These are phyloP conservation scores for Hetaerina americana DNA, from an alignment of 1,140 invertebrate species.

Conservation along the genomic window DNA sequence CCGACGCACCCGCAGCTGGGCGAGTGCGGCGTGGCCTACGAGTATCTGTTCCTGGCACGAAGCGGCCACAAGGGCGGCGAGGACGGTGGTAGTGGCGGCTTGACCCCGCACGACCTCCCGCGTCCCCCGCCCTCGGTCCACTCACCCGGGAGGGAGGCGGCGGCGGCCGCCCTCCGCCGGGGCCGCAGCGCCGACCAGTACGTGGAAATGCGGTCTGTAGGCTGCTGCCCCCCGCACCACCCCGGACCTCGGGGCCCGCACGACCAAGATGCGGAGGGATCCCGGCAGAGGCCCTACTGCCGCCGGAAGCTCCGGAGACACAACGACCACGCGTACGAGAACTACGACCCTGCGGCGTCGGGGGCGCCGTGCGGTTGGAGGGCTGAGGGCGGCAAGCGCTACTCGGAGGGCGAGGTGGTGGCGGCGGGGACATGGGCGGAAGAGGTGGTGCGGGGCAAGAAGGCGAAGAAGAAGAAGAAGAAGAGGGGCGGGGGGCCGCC, in stretches of 20 bases:
- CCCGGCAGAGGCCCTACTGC: slow-evolving; percentile 24
- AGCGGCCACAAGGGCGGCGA: slow-evolving; percentile 45
- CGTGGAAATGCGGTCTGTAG: slow-evolving; percentile 46
- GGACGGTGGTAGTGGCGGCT: slow-evolving; percentile 26
- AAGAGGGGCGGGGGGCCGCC: not conserved
- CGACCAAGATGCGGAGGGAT: not conserved
- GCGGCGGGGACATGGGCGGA: slow-evolving; percentile 50
- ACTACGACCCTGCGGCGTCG: slow-evolving; percentile 43
- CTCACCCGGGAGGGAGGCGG: slow-evolving; percentile 38
- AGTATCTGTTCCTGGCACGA: slow-evolving; percentile 43
- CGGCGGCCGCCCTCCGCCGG: slow-evolving; percentile 52
- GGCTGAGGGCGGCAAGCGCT: slow-evolving; percentile 30
- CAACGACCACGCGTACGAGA: slow-evolving; percentile 38
- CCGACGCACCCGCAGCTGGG: slow-evolving; percentile 51
- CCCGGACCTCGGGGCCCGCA: too few relatives aligned
- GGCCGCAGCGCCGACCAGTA: slow-evolving; percentile 46
- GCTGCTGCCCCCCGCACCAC: slow-evolving; percentile 29
- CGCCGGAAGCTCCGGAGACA: slow-evolving; percentile 51
- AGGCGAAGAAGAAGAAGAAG: slow-evolving; percentile 10
- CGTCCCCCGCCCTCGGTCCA: slow-evolving; percentile 18
- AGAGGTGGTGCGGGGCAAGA: slow-evolving; percentile 38
- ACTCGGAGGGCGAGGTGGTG: slow-evolving; percentile 42
- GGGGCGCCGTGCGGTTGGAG: not conserved
- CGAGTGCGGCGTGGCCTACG: slow-evolving; percentile 36
- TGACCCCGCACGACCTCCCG: slow-evolving; percentile 16